Base-by-base conservation (phyloP, 2,113 vertebrate species). In the Heptranchias perlo region DNA sequence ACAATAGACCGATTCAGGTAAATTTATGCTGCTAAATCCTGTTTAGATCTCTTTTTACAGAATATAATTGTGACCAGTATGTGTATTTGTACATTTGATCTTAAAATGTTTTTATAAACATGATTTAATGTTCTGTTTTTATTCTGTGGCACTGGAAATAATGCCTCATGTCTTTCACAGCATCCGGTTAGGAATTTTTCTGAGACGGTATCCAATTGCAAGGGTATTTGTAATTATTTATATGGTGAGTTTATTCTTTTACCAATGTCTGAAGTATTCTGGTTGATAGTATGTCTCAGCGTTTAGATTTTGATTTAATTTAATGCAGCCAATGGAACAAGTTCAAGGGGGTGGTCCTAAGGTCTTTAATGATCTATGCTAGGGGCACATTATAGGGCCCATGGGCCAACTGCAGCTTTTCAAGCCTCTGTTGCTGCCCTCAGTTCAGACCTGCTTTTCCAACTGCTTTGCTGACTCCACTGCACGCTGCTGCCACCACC, bases 1-100 rank as follows among this genome's bases (percentile, higher is more conserved):
- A 98, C 97, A 1, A 99, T 99, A 1, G 99, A 99, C 96, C 98
- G 98, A 0, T 99, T 99, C 82, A 99, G 99, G 99, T 99, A 96
- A 97, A n/a, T 64, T 54, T 18, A 25, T 67, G 13, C 93, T 28
- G 49, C 0, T 35, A 62, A 84, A 44, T 65, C 18, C 14, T 28
- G 28, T 78, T 78, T 78, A 18, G 52, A 10, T 28, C 5, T 92
- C 18, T 62, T n/a, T 39, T 93, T 64, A 62, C 89, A 39, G 5
- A 62, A 62, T 10, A 16, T 93, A 93, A 93, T 93, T 64, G 89
- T n/a, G 58, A 39, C 5, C 18, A 39, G 3, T 16, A 58, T 58
- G 4, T 58, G 3, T 28, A 89, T 58, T 7, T n/a, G n/a, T n/a
- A n/a, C 0, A 58, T 89, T 89, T 89, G 86, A 49, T 89, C 82